A percentile compares a stretch with the other conserved stretches of the same genome.
Evolutionary conservation across 1,140 invertebrate species (phyloP).

Genomic region (Cyclargus thomasi): DNA sequence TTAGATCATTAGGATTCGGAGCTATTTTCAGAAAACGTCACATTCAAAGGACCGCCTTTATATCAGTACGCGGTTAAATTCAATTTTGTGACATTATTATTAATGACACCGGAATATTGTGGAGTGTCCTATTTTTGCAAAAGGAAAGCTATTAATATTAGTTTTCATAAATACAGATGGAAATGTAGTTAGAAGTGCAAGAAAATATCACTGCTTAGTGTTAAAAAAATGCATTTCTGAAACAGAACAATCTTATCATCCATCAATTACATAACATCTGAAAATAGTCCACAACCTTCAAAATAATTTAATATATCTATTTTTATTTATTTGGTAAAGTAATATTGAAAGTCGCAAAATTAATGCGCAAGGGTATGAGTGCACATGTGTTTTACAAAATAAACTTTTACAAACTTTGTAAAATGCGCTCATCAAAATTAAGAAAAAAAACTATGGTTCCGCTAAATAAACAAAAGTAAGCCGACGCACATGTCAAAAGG

Average conservation of each 20-base stretch:
- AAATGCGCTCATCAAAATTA: constrained; percentile 14
- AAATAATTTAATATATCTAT: too few relatives aligned
- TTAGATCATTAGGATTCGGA: constrained; percentile 57
- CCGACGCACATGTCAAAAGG: constrained; percentile 56
- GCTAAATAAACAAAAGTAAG: constrained; percentile 64
- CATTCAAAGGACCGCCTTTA: constrained; percentile 17
- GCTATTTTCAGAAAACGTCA: constrained; percentile 41
- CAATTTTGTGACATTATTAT: not conserved
- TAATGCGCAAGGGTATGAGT: not conserved
- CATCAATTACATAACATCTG: too few relatives aligned
- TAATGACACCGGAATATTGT: not conserved
- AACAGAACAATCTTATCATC: too few relatives aligned
- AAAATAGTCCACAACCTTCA: too few relatives aligned
- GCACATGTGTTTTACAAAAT: not conserved
- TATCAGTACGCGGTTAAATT: constrained; percentile 3
- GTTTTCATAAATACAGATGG: too few relatives aligned
- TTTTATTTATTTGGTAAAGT: too few relatives aligned
- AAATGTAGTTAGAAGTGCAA: too few relatives aligned
- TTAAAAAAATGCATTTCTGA: too few relatives aligned
- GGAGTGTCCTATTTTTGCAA: not conserved
- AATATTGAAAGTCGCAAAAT: not conserved
- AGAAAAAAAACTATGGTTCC: constrained; percentile 38
- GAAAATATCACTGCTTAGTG: too few relatives aligned
- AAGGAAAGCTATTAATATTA: too few relatives aligned
- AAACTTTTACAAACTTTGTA: not conserved